Evolutionary conservation across 2,797 vertebrate species (phyloP).

Genomic region (Fistularia tabacaria): DNA sequence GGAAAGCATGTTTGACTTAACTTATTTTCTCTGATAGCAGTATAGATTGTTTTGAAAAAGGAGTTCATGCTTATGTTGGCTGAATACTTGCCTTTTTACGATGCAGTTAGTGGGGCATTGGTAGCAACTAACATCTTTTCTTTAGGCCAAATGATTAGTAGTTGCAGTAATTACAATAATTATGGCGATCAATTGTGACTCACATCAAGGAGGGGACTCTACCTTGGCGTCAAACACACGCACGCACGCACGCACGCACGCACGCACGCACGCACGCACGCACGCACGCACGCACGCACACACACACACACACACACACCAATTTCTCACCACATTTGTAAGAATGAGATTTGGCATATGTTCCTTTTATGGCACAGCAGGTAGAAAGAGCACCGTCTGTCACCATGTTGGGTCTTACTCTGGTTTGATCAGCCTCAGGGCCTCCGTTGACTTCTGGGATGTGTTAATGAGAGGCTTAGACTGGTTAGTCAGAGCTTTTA

Average conservation of each 20-base stretch:
- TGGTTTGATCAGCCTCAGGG: constrained; percentile 38
- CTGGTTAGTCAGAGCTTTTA: constrained; percentile 47
- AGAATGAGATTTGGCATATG: constrained; percentile 70
- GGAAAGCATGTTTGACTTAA: constrained; percentile 46
- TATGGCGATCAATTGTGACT: constrained; percentile 70
- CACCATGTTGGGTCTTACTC: constrained; percentile 41
- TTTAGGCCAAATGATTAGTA: constrained; percentile 69
- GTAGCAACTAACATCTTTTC: constrained; percentile 65
- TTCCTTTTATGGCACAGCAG: constrained; percentile 52
- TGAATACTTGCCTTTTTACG: constrained; percentile 60
- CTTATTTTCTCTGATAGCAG: constrained; percentile 50
- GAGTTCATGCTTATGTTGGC: constrained; percentile 59
- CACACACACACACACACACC: constrained; percentile 7
- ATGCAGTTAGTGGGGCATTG: constrained; percentile 62
- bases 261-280: neutral
- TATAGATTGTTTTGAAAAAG: constrained; percentile 62
- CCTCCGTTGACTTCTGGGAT: constrained; percentile 40
- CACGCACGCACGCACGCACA: neutral
- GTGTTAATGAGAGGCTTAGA: constrained; percentile 36
- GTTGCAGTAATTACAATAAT: constrained; percentile 68
- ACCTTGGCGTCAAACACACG: constrained; percentile 20
- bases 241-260: neutral
- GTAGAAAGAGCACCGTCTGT: constrained; percentile 54
- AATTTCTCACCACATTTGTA: constrained; percentile 67
- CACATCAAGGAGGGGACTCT: constrained; percentile 48